Conservation (phyloP, 2,888 invertebrate genomes). For the Lasioglossum calceatum region DNA sequence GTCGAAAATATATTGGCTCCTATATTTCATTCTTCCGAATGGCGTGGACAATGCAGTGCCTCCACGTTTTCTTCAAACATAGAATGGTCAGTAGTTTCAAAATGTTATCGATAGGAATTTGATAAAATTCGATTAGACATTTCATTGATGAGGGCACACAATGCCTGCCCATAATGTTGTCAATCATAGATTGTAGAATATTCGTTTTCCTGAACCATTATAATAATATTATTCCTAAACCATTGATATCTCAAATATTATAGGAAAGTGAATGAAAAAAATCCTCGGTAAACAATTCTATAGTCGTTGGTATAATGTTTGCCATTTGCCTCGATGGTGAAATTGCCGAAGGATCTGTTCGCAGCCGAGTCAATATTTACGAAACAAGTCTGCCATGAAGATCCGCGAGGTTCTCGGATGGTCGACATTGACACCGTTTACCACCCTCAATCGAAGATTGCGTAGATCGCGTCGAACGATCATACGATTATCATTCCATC, state of each 20-base stretch:
- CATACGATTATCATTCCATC: not conserved
- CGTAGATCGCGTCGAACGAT: not conserved
- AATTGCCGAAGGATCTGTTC: not conserved
- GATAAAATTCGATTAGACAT: not conserved
- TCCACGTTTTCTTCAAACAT: not conserved
- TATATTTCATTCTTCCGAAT: not conserved
- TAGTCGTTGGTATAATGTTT: not conserved
- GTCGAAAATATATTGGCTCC: slow-evolving; percentile 2
- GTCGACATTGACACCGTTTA: slow-evolving; percentile 19
- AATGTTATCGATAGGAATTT: no score
- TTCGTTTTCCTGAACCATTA: no score
- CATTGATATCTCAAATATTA: not conserved
- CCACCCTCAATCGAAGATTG: not conserved
- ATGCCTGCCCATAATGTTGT: not conserved
- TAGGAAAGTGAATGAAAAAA: not conserved
- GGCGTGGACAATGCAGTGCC: not conserved
- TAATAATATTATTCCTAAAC: not conserved
- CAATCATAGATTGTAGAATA: not conserved
- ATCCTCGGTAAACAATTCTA: not conserved
- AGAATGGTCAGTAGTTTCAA: not conserved
- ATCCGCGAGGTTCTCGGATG: slow-evolving; percentile 1
- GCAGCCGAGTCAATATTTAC: not conserved
- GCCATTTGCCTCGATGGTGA: not conserved
- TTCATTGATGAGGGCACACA: not conserved
- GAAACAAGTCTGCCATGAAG: slow-evolving; percentile 13